phyloP scores from a whole-genome alignment of 2,888 invertebrate genomes.

The Eristalis tenax region DNA sequence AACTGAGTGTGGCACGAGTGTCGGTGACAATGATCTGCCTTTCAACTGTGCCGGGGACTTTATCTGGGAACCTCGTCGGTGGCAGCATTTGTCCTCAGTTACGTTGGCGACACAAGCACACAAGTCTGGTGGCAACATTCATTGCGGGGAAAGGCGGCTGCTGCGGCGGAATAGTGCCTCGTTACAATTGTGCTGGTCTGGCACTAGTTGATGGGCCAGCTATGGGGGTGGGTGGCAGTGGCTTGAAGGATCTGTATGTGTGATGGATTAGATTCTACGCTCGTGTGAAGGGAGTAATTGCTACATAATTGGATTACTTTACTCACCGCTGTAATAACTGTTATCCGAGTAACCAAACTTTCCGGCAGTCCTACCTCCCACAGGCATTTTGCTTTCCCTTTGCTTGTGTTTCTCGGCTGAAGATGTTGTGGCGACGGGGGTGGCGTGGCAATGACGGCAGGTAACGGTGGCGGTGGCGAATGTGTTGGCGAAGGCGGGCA shows the following conservation, averaged over 20 bases:
- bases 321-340: constrained; percentile 88
- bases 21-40: background rate
- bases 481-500: background rate
- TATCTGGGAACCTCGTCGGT: background rate
- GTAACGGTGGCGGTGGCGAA: background rate
- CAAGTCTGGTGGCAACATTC: background rate
- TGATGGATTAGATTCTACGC: constrained; percentile 32
- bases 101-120: background rate
- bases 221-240: background rate
- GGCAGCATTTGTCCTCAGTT: background rate
- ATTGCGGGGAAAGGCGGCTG: background rate
- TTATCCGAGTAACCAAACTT: constrained; percentile 90
- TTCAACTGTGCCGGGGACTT: background rate
- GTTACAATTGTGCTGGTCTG: background rate
- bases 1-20: background rate
- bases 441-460: background rate
- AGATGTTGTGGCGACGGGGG: background rate
- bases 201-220: background rate
- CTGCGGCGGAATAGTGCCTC: background rate
- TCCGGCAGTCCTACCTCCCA: constrained; percentile 89
- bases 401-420: constrained; percentile 12
- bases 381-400: constrained; percentile 81
- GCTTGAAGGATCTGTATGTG: background rate
- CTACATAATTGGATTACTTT: constrained; percentile 42
- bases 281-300: constrained; percentile 32